Evolutionary conservation across 2,797 vertebrate species (phyloP).

Genomic region (Acanthurus tractus): DNA sequence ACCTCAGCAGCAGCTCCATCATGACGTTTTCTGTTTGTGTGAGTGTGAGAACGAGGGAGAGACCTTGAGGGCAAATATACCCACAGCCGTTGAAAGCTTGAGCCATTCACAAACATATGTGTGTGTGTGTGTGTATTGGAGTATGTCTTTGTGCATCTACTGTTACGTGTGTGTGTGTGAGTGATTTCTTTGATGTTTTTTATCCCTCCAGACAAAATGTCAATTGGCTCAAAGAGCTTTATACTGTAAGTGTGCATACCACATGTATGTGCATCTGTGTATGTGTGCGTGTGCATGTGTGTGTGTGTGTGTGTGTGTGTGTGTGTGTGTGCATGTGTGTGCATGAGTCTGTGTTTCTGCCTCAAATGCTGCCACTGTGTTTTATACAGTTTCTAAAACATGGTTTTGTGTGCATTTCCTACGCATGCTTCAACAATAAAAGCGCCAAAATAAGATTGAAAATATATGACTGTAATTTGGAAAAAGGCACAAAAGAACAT

Average conservation of each 20-base stretch:
- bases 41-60: conserved; percentile 12
- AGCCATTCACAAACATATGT: conserved; percentile 47
- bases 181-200: conserved; percentile 68
- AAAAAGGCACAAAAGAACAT: conserved; percentile 3
- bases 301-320: conserved; percentile 24
- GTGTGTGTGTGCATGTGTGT: conserved; percentile 15
- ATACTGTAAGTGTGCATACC: conserved; percentile 40
- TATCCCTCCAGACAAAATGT: conserved; percentile 69
- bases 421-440: conserved; percentile 43
- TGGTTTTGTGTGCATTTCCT: conserved; percentile 44
- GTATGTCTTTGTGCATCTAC: conserved; percentile 40
- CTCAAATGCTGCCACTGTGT: conserved; percentile 49
- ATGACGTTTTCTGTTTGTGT: conserved; percentile 37
- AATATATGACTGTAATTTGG: conserved; percentile 10
- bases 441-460: conserved; percentile 38
- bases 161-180: conserved; percentile 37
- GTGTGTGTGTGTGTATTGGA: conserved; percentile 21
- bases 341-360: conserved; percentile 23
- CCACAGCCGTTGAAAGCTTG: conserved; percentile 51
- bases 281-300: conserved; percentile 15
- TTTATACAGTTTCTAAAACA: conserved; percentile 36
- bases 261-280: conserved; percentile 31
- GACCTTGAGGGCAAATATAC: conserved; percentile 64
- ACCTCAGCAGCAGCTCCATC: conserved; percentile 48
- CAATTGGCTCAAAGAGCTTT: conserved; percentile 60